Base-by-base conservation (phyloP, 2,797 vertebrate species). In the Chaetophractus vellerosus region DNA sequence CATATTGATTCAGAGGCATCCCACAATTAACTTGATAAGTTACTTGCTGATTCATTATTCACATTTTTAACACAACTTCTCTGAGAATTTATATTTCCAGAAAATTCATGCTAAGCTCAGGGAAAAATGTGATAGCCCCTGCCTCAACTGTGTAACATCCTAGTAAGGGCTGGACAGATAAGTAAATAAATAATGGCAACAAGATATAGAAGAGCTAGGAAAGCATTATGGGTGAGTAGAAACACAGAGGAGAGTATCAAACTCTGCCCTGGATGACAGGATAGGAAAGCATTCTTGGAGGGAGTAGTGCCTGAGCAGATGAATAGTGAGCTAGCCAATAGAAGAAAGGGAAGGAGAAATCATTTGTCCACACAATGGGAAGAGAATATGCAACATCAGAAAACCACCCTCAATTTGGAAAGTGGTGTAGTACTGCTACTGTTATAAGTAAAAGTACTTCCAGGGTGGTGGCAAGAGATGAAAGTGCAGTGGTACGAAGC, bases 31-130 rank as follows among this genome's bases (percentile, higher is more conserved):
- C 6, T 82, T 50, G 38, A 68, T 66, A 76, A 41, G 85, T 79
- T 72, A 28, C 90, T 55, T 82, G 38, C 6, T 80, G 31, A 91
- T 52, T 88, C 57, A 68, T 48, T 33, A 14, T 96, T 88, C 24
- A 48, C 38, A 72, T 88, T 75, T 45, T 69, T 38, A 91, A 85
- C 41, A 28, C 16, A 88, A 41, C 21, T 36, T 50, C 31, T 96
- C 59, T 89, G 36, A 71, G 11, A 69, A 71, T 61, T n/a, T 72
- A 16, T 78, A 14, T 48, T 66, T 79, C 16, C 3, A 82, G n/a
- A 81, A 72, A 45, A 68, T 45, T 57, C 55, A 11, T 50, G 36
- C 4, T 41, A 50, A 19, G 18, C 6, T 21, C 11, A 78, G 80
- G 63, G n/a, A 36, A 38, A 88, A 83, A 74, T 52, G n/a, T 48